phyloP scores from a whole-genome alignment of 2,113 vertebrate species.

The Terrapene triunguis region DNA sequence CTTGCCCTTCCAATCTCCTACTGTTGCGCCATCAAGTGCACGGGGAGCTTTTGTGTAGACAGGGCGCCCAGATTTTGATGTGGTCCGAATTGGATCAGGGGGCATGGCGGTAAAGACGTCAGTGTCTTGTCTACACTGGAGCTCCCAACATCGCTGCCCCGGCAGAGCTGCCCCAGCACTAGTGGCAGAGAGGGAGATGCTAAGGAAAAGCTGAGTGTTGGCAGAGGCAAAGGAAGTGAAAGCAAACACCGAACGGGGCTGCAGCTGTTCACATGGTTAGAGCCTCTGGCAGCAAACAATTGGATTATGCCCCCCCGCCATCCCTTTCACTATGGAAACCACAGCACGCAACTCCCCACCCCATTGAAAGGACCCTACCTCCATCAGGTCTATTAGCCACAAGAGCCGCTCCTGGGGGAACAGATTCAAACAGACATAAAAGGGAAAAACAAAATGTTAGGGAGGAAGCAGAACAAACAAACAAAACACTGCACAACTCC shows the following conservation, averaged over 20 bases:
- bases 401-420: slow-evolving; percentile 91
- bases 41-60: accelerated
- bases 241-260: neutral
- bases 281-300: neutral
- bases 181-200: neutral
- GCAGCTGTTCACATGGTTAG: accelerated
- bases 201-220: accelerated
- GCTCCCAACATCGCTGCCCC: neutral
- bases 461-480: neutral
- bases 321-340: slow-evolving; percentile 33
- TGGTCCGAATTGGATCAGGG: neutral
- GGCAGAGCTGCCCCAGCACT: accelerated
- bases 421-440: slow-evolving; percentile 18
- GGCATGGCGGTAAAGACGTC: neutral
- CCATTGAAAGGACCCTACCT: slow-evolving; percentile 86
- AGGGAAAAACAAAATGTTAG: slow-evolving; percentile 34
- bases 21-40: accelerated
- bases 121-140: accelerated
- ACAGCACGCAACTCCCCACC: slow-evolving; percentile 7
- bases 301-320: neutral
- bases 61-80: neutral
- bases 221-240: neutral
- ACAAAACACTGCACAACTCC: accelerated
- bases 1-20: neutral
- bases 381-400: slow-evolving; percentile 99